phyloP scores from a whole-genome alignment of 35 echinoderm and acorn worm genomes.

The Chiridota heheva region DNA sequence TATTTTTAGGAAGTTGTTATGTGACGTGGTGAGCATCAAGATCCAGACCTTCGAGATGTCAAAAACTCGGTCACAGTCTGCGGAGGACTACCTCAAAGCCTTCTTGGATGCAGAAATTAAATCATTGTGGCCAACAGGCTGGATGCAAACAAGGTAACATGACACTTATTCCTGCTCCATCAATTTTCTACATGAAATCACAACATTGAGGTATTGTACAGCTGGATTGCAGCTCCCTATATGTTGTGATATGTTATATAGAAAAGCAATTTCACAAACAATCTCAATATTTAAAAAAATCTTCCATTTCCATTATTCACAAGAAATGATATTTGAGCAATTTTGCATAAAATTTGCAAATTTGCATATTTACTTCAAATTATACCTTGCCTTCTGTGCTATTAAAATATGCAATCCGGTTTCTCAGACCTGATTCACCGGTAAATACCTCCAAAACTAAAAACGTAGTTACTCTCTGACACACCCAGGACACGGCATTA shows the following conservation, averaged over 20 bases:
- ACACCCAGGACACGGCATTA: too few species aligned
- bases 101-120: constrained; percentile 91
- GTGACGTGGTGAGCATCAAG: constrained; percentile 78
- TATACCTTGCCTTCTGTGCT: too few species aligned
- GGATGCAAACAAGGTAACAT: constrained; percentile 97
- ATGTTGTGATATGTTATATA: not conserved
- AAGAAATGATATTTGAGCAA: too few species aligned
- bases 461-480: too few species aligned
- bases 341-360: not conserved
- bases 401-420: too few species aligned
- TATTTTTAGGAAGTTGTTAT: constrained; percentile 81
- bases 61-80: constrained; percentile 87
- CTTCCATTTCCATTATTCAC: too few species aligned
- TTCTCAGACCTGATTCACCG: too few species aligned
- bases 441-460: too few species aligned
- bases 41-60: constrained; percentile 83
- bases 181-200: not conserved
- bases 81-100: constrained; percentile 83
- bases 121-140: constrained; percentile 74
- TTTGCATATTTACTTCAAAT: too few species aligned
- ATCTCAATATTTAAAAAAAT: too few species aligned
- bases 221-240: not conserved
- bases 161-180: not conserved
- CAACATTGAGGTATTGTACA: not conserved
- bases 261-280: too few species aligned